Evolutionary conservation across 1,140 invertebrate species (phyloP), one percentile per base, ranked within the genome.

Genomic region (Anthonomus grandis): DNA sequence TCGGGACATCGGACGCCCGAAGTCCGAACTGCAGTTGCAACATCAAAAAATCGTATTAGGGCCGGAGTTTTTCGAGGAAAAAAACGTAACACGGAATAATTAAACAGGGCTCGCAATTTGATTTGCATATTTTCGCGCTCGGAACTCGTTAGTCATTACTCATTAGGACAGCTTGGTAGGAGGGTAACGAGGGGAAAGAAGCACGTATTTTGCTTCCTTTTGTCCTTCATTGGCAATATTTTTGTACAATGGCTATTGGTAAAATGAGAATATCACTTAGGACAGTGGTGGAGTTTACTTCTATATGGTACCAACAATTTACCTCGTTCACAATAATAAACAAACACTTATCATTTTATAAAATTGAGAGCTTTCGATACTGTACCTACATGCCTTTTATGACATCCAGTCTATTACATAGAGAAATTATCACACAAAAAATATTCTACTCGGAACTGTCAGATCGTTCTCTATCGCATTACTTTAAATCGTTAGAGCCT

Each of bases 141-240:
- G 67, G 66, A 62, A 69, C 63, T 72, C 70, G 70, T 72, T 72
- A 72, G 70, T 70, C 70, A 72, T 72, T 72, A 70, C 68, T 72
- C 68, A 72, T 72, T 72, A 72, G 68, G 59, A 59, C 49, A 52
- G 66, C n/a, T n/a, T n/a, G n/a, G n/a, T n/a, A n/a, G n/a, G n/a
- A n/a, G n/a, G 68, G 67, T 58, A 67, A 65, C 65, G 63, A 62
- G 64, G 63, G 58, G 47, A 57, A 66, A 54, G 22, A n/a, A n/a
- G n/a, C n/a, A n/a, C 63, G 59, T 45, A 19, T 42, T 39, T 58
- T 44, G 50, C 23, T 24, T 17, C 38, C 45, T 42, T 46, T 47
- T 45, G 18, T 24, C 44, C 42, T 24, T 47, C 31, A 51, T 48
- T n/a, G 13, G 25, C 25, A 12, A 21, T 36, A 48, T 48, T 48